Evolutionary conservation across 1,140 invertebrate species (phyloP), one percentile per base, ranked within the genome.

Genomic region (Aricia agestis): DNA sequence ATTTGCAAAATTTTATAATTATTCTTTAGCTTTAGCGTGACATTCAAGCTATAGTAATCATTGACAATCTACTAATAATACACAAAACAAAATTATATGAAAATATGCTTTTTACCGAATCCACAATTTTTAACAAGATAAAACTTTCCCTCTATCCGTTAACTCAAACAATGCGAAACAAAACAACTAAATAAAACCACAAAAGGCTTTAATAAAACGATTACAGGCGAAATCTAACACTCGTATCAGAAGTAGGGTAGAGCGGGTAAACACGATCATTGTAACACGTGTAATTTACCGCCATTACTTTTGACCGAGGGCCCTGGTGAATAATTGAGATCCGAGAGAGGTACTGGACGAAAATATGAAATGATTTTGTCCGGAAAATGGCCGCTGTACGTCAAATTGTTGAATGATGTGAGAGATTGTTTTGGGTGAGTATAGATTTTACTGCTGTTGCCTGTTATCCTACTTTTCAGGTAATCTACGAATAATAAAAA

Each of bases 311-410:
- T 76, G 57, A 41, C 58, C 80, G 82, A 70, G 78, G 74, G 73
- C 79, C 78, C 80, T 72, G 79, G 82, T 90, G 86, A 90, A 90
- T 90, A 87, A 90, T 87, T 88, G 82, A 87, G 79, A 78, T 74
- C 76, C 71, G 82, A 81, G 83, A 83, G 83, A 84, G 83, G 80
- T 82, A 84, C 79, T 78, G 75, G 81, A 78, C 68, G 85, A 82
- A 89, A 88, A 86, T 90, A 88, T 90, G 86, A 85, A 86, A 86
- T 85, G 84, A 84, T 83, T 82, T 77, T 82, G 83, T 81, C 81
- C 80, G 77, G 77, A 80, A 73, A 78, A 78, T 82, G 78, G 80
- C 74, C 69, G 70, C 76, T 75, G 10, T 52, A 74, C 75, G 72
- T 69, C 17, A 19, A 19, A 63, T 19, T 63, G 17, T 19, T 19